phyloP scores from a whole-genome alignment of 2,797 vertebrate species.

The Pelobates cultripes region DNA sequence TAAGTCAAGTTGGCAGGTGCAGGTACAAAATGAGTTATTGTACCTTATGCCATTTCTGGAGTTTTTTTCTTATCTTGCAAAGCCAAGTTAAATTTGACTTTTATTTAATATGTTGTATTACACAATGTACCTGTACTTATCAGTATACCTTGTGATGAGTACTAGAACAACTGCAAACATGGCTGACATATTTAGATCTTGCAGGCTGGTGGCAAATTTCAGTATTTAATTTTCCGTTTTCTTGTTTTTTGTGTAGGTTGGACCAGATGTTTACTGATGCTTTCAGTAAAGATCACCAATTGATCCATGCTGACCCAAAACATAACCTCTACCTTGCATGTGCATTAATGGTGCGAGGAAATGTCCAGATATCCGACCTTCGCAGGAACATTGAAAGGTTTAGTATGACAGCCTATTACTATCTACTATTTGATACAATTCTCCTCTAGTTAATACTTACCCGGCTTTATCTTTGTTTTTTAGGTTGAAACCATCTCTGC shows the following conservation, averaged over 20 bases:
- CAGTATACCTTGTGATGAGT: no score
- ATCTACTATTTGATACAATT: background rate
- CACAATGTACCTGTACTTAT: no score
- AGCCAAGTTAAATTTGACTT: no score
- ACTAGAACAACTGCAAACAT: no score
- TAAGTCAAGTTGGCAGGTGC: no score
- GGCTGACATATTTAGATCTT: no score
- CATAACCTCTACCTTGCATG: conserved; percentile 90
- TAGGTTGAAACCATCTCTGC: conserved; percentile 86
- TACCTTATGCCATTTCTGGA: no score
- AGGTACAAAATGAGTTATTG: no score
- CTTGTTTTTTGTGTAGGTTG: conserved; percentile 71
- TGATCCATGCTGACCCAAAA: conserved; percentile 88
- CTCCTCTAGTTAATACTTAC: background rate
- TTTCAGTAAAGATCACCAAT: conserved; percentile 92
- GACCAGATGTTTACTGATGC: conserved; percentile 98
- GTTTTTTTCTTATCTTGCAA: no score
- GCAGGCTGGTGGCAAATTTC: background rate
- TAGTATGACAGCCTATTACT: background rate
- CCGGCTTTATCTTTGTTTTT: background rate
- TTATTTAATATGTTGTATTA: no score
- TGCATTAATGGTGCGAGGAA: conserved; percentile 89
- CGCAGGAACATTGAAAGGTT: conserved; percentile 96
- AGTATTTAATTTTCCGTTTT: background rate
- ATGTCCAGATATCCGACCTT: conserved; percentile 92